Evolutionary conservation across 2,797 vertebrate species (phyloP), one percentile per base, ranked within the genome.

Genomic region (Spatula versicolor): DNA sequence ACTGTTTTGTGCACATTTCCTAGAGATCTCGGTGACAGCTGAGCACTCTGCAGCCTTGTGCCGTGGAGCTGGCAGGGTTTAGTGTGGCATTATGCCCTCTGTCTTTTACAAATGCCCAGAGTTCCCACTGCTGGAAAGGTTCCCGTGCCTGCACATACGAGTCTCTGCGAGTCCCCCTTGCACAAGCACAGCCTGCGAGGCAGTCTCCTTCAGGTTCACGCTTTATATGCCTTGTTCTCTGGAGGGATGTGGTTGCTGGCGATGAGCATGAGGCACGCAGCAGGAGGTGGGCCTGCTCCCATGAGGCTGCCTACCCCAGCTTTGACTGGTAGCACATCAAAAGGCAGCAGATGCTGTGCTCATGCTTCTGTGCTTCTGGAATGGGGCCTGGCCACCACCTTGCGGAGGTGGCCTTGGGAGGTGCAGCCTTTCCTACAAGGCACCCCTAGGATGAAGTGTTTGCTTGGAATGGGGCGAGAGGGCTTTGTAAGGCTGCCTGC

Each of bases 311-410:
- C 37, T 4, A 9, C 41, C 55, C 22, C 33, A 11, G 5, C 20
- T 62, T 52, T 46, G n/a, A 26, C 15, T 28, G 23, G 39, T 11
- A 7, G 7, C 12, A 30, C 22, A 26, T 72, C 79, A 85, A 67
- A 69, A 46, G 50, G 21, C 37, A 37, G 15, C 1, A 16, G 50
- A 3, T 14, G 55, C 75, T 15, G n/a, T 66, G 37, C 60, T 17
- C 6, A 41, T 43, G 55, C 13, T 80, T 11, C 78, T 60, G 21
- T 13, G 0, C 11, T 48, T 19, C 59, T 62, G 6, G 54, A 28
- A 17, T 1, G 21, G 3, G 10, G 4, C 28, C 20, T 33, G 39
- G 52, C 20, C 45, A 6, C 7, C 1, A 0, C 0, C 21, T 46
- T 23, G 17, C 7, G 2, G 26, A 41, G 25, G 2, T 71, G 23